A percentile compares a stretch with the other conserved stretches of the same genome.
phyloP scores from a whole-genome alignment of 2,797 vertebrate species.

The Atherinosoma microstoma region DNA sequence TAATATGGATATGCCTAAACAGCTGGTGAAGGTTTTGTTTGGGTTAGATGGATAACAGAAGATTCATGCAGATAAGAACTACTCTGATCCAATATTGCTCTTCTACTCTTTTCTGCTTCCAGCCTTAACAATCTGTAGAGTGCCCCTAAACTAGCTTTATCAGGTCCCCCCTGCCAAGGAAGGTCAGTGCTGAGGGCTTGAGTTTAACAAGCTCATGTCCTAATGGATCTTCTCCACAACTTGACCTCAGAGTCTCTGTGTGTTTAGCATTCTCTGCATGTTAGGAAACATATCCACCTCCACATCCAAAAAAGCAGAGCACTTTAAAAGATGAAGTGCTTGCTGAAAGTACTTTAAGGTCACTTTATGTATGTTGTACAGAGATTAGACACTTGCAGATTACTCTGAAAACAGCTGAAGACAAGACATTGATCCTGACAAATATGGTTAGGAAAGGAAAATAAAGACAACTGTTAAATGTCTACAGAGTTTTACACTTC shows the following conservation, averaged over 20 bases:
- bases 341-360: conserved; percentile 32
- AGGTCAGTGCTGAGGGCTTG: conserved; percentile 54
- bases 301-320: conserved; percentile 36
- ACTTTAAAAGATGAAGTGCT: conserved; percentile 2
- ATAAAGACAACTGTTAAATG: conserved; percentile 10
- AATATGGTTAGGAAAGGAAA: conserved; percentile 26
- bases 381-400: conserved; percentile 46
- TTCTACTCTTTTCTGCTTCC: conserved; percentile 8
- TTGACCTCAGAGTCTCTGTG: conserved; percentile 45
- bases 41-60: conserved; percentile 16
- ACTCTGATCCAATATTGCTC: neutral
- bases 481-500: conserved; percentile 26
- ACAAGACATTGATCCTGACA: conserved; percentile 22
- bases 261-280: conserved; percentile 66
- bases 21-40: conserved; percentile 28
- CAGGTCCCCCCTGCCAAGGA: conserved; percentile 33
- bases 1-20: conserved; percentile 11
- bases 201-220: conserved; percentile 69
- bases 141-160: conserved; percentile 38
- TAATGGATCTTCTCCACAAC: conserved; percentile 49
- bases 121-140: conserved; percentile 32
- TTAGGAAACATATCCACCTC: conserved; percentile 38
- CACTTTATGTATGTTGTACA: conserved; percentile 18
- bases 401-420: conserved; percentile 37
- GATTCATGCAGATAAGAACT: neutral